Evolutionary conservation across 1,140 invertebrate species (phyloP), one percentile per base, ranked within the genome.

Genomic region (Calephelis nemesis): DNA sequence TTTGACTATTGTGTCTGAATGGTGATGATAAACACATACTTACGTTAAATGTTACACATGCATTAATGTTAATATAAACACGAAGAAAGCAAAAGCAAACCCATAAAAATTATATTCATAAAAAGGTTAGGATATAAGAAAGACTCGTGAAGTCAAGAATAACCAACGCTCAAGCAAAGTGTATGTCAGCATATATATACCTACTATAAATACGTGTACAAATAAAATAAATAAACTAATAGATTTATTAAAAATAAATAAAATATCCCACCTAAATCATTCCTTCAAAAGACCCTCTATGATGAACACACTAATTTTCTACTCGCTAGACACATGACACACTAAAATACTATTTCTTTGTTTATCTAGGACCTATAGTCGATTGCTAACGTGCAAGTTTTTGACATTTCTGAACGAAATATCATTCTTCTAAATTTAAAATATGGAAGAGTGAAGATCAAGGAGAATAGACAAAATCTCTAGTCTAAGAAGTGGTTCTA

Each of bases 391-490:
- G 89, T 91, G 89, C 89, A 91, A 75, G 8, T 81, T 68, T 70
- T 77, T 69, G 75, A 80, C 76, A 83, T 79, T 79, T 79, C 80
- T 76, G 75, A 79, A 72, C 77, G 68, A 74, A 73, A 75, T 75
- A 76, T 78, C 69, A 74, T 70, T 78, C 64, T 70, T 78, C 78
- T 88, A 84, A 79, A 68, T 79, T 87, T 87, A 74, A 88, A 90
- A 90, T 81, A 91, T 91, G 88, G 88, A 91, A 91, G 88, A 91
- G 88, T 91, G 88, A 91, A 88, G 82, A 80, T 81, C 82, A 87
- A 73, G 82, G 76, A 81, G 71, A 84, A 62, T 86, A 76, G 70
- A 80, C 81, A 85, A 88, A 54, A 73, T 52, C n/a, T 49, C 39
- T 78, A 64, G 64, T 71, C 76, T 79, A 78, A 68, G 70, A 73